Conservation (phyloP, 2,113 vertebrate genomes). For the Scartelaos histophorus region DNA sequence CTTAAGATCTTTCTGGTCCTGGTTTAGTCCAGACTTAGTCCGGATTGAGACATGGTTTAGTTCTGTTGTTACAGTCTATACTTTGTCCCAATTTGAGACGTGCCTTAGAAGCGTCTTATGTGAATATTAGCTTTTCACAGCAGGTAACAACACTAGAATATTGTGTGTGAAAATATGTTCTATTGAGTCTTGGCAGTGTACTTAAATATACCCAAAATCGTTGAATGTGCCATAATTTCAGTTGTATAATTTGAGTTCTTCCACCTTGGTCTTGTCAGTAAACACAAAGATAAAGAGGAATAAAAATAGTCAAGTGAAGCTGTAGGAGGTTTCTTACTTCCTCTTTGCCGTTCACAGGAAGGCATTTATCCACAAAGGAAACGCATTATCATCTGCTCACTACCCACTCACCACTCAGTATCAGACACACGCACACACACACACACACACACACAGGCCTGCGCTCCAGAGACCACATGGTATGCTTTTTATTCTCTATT, state of each 20-base stretch:
- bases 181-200: too few relatives aligned
- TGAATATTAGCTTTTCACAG: too few relatives aligned
- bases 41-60: neutral
- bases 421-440: constrained; percentile 30
- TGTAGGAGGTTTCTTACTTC: constrained; percentile 35
- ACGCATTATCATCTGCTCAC: constrained; percentile 37
- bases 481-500: neutral
- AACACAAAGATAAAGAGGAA: constrained; percentile 22
- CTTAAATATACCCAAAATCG: neutral
- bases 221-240: too few relatives aligned
- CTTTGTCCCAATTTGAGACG: too few relatives aligned
- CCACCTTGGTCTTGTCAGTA: constrained; percentile 18
- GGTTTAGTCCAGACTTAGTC: neutral
- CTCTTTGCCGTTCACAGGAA: constrained; percentile 53
- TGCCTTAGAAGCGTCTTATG: too few relatives aligned
- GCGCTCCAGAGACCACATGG: constrained; percentile 21
- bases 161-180: too few relatives aligned
- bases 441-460: constrained; percentile 24
- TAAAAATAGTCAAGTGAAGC: constrained; percentile 20
- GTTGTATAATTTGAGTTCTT: neutral
- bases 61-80: neutral
- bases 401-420: constrained; percentile 28
- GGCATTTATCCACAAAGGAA: constrained; percentile 59
- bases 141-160: too few relatives aligned
- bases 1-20: neutral